phyloP scores from a whole-genome alignment of 2,888 invertebrate species.

The Arrhopalites spinosus region DNA sequence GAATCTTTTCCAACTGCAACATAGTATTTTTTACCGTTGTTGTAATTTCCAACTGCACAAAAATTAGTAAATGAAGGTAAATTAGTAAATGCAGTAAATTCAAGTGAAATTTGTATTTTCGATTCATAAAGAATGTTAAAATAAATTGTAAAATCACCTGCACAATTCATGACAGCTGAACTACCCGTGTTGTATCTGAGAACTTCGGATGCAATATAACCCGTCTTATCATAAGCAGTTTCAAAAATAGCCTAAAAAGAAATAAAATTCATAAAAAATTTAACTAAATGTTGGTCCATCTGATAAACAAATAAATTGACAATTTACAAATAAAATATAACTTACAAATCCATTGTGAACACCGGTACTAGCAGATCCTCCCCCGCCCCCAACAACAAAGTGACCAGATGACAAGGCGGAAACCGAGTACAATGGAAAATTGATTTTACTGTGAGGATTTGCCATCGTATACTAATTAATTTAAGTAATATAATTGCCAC shows the following conservation, averaged over 20 bases:
- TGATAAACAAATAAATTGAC: background rate
- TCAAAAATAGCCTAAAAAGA: constrained; percentile 85
- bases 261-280: background rate
- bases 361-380: constrained; percentile 95
- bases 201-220: constrained; percentile 85
- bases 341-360: constrained; percentile 96
- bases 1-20: constrained; percentile 90
- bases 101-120: no score
- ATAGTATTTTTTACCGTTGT: constrained; percentile 73
- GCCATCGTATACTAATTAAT: constrained; percentile 19
- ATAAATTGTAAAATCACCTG: no score
- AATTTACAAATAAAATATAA: constrained; percentile 56
- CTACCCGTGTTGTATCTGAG: constrained; percentile 86
- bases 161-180: constrained; percentile 90
- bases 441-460: constrained; percentile 61
- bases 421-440: constrained; percentile 90
- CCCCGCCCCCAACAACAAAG: constrained; percentile 95
- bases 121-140: no score
- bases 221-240: constrained; percentile 79
- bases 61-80: no score
- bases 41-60: constrained; percentile 69
- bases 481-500: background rate
- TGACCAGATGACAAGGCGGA: constrained; percentile 90
- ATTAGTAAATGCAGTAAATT: no score
- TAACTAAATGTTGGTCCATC: background rate